Base-by-base conservation (phyloP, 2,888 invertebrate genomes). In the Athetis lepigone region DNA sequence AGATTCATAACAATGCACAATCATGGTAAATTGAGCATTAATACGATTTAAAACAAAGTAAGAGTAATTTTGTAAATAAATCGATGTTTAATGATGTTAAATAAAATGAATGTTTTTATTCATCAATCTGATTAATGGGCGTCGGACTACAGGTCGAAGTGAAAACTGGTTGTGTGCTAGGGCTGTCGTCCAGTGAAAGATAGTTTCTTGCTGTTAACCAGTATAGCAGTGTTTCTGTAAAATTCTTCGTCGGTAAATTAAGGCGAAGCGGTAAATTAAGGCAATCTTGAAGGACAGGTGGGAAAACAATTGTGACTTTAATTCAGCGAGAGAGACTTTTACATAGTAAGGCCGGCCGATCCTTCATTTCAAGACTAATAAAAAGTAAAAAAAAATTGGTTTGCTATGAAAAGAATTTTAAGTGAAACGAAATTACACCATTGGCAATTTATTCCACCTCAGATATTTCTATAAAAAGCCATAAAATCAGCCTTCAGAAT, bases 101-200 rank as follows among this genome's bases (percentile, higher is more conserved):
- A 91, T 90, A 85, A 88, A 88, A 89, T 88, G 81, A 81, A 79
- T 86, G 88, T 89, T 88, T 90, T 90, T 89, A 86, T 88, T 86
- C 47, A 67, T 60, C 68, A 46, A 57, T 62, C 75, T 92, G 92
- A 93, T 93, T 89, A 92, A 92, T 92, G 85, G 84, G 76, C 79
- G 75, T 70, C 73, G 74, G 79, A 77, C 80, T 79, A 84, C 86
- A 84, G 86, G 85, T 87, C 77, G 58, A 80, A 83, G 86, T 78
- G 86, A 84, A 85, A 92, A 92, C 93, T 81, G 88, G 92, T 93
- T 90, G 65, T 68, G 9, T 49, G 27, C 52, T 40, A 60, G 25
- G 75, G 52, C 43, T 42, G 74, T 58, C 19, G 23, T 57, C 85
- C 85, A 86, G 54, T 78, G 47, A 0, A 23, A 82, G 85, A 79